Evolutionary conservation across 2,113 vertebrate species (phyloP).

Genomic region (Helogale parvula): DNA sequence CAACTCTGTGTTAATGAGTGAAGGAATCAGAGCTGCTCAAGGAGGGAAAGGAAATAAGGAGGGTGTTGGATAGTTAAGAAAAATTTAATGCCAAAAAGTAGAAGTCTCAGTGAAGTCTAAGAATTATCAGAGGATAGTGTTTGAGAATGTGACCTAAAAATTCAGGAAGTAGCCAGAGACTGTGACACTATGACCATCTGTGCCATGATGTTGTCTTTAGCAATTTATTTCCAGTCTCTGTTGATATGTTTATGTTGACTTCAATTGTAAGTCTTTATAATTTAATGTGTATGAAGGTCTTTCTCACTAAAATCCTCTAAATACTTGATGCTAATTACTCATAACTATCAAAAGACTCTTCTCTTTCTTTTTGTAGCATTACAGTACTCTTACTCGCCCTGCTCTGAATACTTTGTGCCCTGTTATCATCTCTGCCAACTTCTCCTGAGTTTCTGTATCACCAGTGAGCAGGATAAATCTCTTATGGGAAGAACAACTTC

Average conservation of each 20-base stretch:
- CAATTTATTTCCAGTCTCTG: neutral
- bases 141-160: neutral
- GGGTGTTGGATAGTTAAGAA: neutral
- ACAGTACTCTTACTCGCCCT: neutral
- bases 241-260: neutral
- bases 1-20: neutral
- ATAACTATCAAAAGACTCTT: neutral
- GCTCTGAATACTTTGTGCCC: neutral
- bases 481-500: neutral
- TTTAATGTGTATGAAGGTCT: neutral
- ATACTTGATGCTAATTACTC: neutral
- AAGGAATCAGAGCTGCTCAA: neutral
- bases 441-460: neutral
- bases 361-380: neutral
- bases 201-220: neutral
- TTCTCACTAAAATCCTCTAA: neutral
- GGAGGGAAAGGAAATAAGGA: neutral
- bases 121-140: neutral
- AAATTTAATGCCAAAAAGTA: neutral
- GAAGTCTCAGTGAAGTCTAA: neutral
- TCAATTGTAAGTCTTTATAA: neutral
- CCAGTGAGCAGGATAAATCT: neutral
- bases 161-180: neutral
- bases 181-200: neutral
- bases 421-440: neutral